These are phyloP conservation scores for Aplocera efformata DNA, from an alignment of 2,888 invertebrate species.

Conservation along the genomic window DNA sequence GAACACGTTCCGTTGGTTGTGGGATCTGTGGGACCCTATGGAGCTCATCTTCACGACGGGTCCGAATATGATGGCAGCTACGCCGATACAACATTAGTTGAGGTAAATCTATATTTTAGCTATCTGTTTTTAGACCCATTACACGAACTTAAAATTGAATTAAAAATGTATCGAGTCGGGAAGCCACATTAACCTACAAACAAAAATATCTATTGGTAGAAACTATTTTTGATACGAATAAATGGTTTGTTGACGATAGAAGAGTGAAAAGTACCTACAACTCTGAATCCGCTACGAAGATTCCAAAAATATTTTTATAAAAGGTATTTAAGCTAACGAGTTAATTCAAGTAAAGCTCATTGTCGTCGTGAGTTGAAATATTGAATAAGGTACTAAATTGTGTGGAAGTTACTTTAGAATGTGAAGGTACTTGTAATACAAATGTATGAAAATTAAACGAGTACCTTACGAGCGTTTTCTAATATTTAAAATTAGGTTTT, in stretches of 20 bases:
- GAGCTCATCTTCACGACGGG: slow-evolving; percentile 93
- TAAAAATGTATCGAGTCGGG: slow-evolving; percentile 12
- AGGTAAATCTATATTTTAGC: slow-evolving; percentile 53
- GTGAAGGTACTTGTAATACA: too few species aligned
- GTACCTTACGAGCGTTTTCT: too few species aligned
- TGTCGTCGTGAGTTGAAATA: too few species aligned
- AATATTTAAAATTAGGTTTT: too few species aligned
- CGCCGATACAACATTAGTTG: slow-evolving; percentile 82
- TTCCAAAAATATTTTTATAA: too few species aligned
- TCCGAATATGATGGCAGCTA: slow-evolving; percentile 96
- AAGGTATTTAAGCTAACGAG: too few species aligned
- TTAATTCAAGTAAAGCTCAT: too few species aligned
- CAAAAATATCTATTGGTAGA: slow-evolving; percentile 2
- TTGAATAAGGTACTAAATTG: too few species aligned
- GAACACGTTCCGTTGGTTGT: slow-evolving; percentile 83
- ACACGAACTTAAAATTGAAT: slow-evolving; percentile 9
- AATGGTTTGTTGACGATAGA: slow-evolving; percentile 5
- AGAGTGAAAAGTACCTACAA: too few species aligned
- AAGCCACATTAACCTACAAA: slow-evolving; percentile 5
- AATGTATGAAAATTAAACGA: too few species aligned
- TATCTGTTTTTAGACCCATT: slow-evolving; percentile 4
- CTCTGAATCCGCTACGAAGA: too few species aligned
- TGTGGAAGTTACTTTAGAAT: too few species aligned
- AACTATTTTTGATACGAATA: slow-evolving; percentile 21
- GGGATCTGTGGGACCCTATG: slow-evolving; percentile 96